A percentile compares a stretch with the other conserved stretches of the same genome.
Conservation (phyloP, 2,888 invertebrate genomes). For the Hemicrepidius hirtus region DNA sequence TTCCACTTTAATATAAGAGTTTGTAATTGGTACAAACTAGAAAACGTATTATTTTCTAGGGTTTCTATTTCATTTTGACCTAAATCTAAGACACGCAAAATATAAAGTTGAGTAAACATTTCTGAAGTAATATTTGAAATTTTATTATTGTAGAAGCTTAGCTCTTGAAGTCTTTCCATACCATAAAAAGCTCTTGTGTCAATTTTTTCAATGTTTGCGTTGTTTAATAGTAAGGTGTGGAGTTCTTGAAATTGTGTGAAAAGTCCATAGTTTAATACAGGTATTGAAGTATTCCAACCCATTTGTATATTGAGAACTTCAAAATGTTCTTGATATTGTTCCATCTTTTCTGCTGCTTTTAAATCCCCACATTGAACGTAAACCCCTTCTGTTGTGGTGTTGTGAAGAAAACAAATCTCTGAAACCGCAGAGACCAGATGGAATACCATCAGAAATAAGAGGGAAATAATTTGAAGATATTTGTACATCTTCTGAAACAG, state of each 20-base stretch:
- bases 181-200: conserved; percentile 29
- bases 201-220: conserved; percentile 9
- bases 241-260: conserved; percentile 28
- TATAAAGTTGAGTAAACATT: conserved; percentile 13
- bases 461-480: no score
- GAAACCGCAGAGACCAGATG: neutral
- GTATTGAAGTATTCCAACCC: conserved; percentile 34
- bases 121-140: conserved; percentile 10
- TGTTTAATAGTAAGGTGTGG: neutral
- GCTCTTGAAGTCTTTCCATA: conserved; percentile 20
- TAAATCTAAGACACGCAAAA: conserved; percentile 20
- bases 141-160: conserved; percentile 33
- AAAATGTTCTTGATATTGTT: neutral
- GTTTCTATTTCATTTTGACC: conserved; percentile 12
- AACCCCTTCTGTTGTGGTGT: neutral
- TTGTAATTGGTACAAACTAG: conserved; percentile 9
- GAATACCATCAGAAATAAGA: no score
- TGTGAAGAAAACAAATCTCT: conserved; percentile 28
- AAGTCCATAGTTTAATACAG: conserved; percentile 20
- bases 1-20: conserved; percentile 34
- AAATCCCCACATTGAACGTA: conserved; percentile 34
- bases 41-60: conserved; percentile 21
- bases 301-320: conserved; percentile 29
- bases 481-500: no score
- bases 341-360: neutral